Conservation (phyloP, 30 jellyfish, hydroid and myxozoan genomes). For the Nemopilema nomurai region DNA sequence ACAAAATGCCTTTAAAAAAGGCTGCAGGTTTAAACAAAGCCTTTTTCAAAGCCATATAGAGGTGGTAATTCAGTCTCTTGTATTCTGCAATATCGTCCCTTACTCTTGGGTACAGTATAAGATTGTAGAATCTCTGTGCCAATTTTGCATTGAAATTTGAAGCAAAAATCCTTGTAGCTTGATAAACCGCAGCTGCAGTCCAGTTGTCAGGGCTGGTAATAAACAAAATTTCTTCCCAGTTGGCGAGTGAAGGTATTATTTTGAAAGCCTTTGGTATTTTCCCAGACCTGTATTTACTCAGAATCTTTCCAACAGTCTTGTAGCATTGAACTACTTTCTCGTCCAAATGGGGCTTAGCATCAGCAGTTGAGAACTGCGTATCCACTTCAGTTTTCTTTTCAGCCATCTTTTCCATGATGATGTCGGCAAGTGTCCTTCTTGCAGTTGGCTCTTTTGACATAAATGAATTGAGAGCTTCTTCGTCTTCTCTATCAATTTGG, state of each 20-base stretch:
- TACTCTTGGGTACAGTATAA: conserved; percentile 88
- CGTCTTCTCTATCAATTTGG: conserved; percentile 81
- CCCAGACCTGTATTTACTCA: conserved; percentile 91
- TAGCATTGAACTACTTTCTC: conserved; percentile 54
- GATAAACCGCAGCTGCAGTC: conserved; percentile 98
- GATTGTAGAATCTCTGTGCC: conserved; percentile 91
- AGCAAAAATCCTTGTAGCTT: conserved; percentile 88
- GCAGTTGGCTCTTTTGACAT: conserved; percentile 82
- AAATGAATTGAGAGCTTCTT: conserved; percentile 73
- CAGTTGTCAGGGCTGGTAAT: conserved; percentile 93
- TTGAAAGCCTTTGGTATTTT: conserved; percentile 94
- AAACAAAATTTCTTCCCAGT: conserved; percentile 88
- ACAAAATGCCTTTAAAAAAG: conserved; percentile 87
- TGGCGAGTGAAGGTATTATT: conserved; percentile 84
- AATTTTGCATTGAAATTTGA: conserved; percentile 83
- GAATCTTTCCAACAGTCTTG: conserved; percentile 91
- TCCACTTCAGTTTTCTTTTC: conserved; percentile 91
- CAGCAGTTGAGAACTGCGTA: conserved; percentile 73
- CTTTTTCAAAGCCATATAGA: conserved; percentile 89
- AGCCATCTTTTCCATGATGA: conserved; percentile 88
- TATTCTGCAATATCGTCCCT: conserved; percentile 96
- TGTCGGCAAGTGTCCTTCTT: conserved; percentile 86
- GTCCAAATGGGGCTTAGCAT: conserved; percentile 45
- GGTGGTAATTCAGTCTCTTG: conserved; percentile 84
- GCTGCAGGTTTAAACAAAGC: conserved; percentile 97